Conservation (phyloP, 1,140 invertebrate genomes). For the Ceratosolen fusciceps region DNA sequence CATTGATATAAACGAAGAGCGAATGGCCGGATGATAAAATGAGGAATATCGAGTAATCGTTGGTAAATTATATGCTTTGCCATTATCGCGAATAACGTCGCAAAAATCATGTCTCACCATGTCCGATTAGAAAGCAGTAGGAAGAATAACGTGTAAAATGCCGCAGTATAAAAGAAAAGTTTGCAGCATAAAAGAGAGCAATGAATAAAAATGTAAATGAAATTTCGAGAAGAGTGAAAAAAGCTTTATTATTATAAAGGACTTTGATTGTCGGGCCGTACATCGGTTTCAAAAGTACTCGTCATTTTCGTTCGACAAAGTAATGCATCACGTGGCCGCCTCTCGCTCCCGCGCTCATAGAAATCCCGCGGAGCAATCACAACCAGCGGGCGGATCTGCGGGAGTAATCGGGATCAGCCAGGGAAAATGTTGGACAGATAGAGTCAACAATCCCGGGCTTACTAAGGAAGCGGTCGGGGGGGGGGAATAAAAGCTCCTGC, state of each 20-base stretch:
- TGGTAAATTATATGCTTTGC: too few relatives aligned
- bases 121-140: too few relatives aligned
- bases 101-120: too few relatives aligned
- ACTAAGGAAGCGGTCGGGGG: not conserved
- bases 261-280: constrained; percentile 31
- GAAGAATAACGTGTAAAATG: not conserved
- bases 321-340: constrained; percentile 36
- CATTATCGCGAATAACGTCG: too few relatives aligned
- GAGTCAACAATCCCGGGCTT: not conserved
- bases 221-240: not conserved
- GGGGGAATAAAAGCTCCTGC: constrained; percentile 12
- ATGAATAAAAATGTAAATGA: constrained; percentile 1
- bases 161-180: not conserved
- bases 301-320: constrained; percentile 43
- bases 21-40: too few relatives aligned
- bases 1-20: too few relatives aligned
- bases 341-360: not conserved
- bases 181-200: constrained; percentile 16
- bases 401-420: constrained; percentile 25
- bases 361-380: not conserved
- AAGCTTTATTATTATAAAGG: constrained; percentile 41
- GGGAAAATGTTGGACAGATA: not conserved
- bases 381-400: constrained; percentile 21
- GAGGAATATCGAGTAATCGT: too few relatives aligned
- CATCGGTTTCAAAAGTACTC: constrained; percentile 44